Conservation (phyloP, 1,140 invertebrate genomes). For the Stegodyphus dumicola region DNA sequence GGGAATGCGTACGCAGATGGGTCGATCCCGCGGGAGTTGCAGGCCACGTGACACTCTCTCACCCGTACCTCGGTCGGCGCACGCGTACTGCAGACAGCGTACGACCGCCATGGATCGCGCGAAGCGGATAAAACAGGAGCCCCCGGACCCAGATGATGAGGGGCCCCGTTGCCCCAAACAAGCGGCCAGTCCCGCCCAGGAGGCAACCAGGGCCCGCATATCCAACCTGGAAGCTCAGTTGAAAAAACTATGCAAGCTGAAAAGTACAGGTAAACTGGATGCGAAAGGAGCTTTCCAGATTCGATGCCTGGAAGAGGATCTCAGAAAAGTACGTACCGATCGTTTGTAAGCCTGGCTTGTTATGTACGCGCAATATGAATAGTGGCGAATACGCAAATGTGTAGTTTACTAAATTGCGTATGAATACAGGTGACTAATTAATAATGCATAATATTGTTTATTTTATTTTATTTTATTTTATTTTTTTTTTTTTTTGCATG, state of each 20-base stretch:
- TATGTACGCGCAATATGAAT: too few relatives aligned
- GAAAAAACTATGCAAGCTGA: neutral
- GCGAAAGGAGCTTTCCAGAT: conserved; percentile 24
- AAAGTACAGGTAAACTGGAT: neutral
- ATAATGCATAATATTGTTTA: too few relatives aligned
- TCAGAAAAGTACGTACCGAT: conserved; percentile 24
- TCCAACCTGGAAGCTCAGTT: conserved; percentile 17
- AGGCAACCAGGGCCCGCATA: conserved; percentile 47
- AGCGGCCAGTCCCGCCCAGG: conserved; percentile 47
- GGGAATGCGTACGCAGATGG: conserved; percentile 29
- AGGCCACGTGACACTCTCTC: conserved; percentile 8
- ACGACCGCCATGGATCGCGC: conserved; percentile 7
- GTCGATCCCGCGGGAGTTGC: neutral
- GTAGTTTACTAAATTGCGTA: too few relatives aligned
- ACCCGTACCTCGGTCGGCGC: neutral
- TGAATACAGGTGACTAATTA: too few relatives aligned
- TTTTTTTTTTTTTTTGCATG: too few relatives aligned
- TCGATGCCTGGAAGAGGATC: conserved; percentile 35
- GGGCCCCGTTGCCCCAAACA: conserved; percentile 34
- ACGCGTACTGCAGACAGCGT: conserved; percentile 12
- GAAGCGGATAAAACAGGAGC: conserved; percentile 22
- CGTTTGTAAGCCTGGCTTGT: too few relatives aligned
- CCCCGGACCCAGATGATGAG: conserved; percentile 21
- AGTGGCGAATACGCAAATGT: too few relatives aligned
- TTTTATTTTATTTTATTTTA: too few relatives aligned